Evolutionary conservation across 1,140 invertebrate species (phyloP).

Genomic region (Ooceraea biroi): DNA sequence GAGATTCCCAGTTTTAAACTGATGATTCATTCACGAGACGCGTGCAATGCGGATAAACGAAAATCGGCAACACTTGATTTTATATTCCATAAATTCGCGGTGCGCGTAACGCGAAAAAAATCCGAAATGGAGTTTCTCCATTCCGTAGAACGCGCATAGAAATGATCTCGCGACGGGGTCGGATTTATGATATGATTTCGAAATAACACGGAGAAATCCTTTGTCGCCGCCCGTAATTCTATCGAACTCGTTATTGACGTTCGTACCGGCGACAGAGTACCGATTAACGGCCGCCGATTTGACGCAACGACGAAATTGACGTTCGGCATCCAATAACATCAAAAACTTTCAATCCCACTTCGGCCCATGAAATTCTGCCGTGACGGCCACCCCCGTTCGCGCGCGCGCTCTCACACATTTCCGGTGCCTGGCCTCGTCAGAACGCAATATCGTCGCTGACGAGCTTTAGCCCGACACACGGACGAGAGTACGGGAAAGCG

Average conservation of each 20-base stretch:
- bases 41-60: not conserved
- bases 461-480: constrained; percentile 36
- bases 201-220: constrained; percentile 37
- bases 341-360: constrained; percentile 62
- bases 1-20: constrained; percentile 5
- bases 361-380: constrained; percentile 47
- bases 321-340: constrained; percentile 55
- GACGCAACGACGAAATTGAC: constrained; percentile 55
- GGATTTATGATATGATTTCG: constrained; percentile 50
- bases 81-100: no score
- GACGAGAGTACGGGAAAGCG: constrained; percentile 21
- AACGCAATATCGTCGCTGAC: constrained; percentile 54
- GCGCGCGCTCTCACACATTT: not conserved
- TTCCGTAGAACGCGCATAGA: not conserved
- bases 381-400: not conserved
- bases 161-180: not conserved
- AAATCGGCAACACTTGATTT: constrained; percentile 13
- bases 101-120: not conserved
- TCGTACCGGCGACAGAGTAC: constrained; percentile 17
- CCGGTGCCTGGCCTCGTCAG: constrained; percentile 25
- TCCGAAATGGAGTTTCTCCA: not conserved
- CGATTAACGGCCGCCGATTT: constrained; percentile 42
- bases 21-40: constrained; percentile 17
- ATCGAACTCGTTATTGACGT: constrained; percentile 54
- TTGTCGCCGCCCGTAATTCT: constrained; percentile 32